phyloP scores from a whole-genome alignment of 2,113 vertebrate species.

The Neogale vison region DNA sequence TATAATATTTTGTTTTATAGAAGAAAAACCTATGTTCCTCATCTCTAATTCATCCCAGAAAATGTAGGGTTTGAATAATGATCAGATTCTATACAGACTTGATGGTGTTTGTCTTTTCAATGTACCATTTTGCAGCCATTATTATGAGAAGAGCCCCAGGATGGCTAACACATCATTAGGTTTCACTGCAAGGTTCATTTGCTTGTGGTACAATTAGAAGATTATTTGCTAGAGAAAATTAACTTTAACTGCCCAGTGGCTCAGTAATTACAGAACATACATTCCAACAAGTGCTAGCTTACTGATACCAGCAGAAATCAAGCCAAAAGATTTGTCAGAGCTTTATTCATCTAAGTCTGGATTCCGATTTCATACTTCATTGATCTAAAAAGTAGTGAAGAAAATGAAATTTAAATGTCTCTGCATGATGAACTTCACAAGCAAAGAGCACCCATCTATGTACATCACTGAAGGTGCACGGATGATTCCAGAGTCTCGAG shows the following conservation, averaged over 20 bases:
- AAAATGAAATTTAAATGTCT: not conserved
- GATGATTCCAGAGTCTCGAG: not conserved
- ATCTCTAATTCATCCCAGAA: not conserved
- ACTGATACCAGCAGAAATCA: not conserved
- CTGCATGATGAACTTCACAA: not conserved
- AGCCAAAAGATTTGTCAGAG: not conserved
- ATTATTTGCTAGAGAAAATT: not conserved
- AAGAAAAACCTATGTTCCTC: not conserved
- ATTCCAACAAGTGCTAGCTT: not conserved
- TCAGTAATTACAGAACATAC: not conserved
- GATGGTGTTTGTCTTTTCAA: not conserved
- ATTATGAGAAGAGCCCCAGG: no score
- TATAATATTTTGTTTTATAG: not conserved
- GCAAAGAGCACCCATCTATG: no score
- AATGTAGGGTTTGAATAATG: not conserved
- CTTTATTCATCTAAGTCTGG: not conserved
- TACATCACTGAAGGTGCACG: accelerated
- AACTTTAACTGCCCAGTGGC: not conserved
- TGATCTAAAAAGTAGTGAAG: not conserved
- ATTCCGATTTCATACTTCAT: not conserved
- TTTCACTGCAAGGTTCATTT: not conserved
- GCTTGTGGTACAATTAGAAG: not conserved
- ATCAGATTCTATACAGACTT: not conserved
- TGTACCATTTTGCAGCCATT: accelerated
- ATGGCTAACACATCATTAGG: not conserved